Conservation (phyloP, 35 echinoderm and acorn worm genomes). For the Eucidaris tribuloides region DNA sequence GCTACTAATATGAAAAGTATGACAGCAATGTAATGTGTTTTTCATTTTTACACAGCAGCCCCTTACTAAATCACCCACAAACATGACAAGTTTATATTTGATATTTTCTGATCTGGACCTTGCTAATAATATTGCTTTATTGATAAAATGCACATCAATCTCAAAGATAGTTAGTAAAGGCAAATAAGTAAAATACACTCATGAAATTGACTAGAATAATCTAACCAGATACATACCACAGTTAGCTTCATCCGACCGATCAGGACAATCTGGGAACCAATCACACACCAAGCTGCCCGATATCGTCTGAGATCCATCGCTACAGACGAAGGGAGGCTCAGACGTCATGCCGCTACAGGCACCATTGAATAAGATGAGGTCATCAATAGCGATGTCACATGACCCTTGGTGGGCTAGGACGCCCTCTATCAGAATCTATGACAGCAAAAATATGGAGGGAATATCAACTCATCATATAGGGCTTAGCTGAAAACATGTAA, state of each 20-base stretch:
- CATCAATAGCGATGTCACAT: slow-evolving; percentile 24
- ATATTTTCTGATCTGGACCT: too few species aligned
- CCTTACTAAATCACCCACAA: too few species aligned
- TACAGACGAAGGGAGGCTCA: not conserved
- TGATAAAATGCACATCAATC: too few species aligned
- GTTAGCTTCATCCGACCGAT: not conserved
- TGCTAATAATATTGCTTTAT: too few species aligned
- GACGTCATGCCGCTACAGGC: not conserved
- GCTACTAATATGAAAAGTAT: too few species aligned
- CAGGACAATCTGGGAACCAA: not conserved
- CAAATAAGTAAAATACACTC: too few species aligned
- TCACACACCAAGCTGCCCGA: not conserved
- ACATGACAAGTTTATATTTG: too few species aligned
- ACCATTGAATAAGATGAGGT: not conserved
- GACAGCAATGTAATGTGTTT: too few species aligned
- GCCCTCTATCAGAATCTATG: slow-evolving; percentile 15
- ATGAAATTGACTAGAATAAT: too few species aligned
- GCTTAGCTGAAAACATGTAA: not conserved
- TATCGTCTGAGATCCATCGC: not conserved
- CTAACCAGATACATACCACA: slow-evolving; percentile 17
- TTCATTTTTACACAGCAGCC: too few species aligned
- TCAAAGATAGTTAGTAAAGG: too few species aligned
- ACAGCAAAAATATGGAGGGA: not conserved
- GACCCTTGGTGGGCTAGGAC: not conserved
- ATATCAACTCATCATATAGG: not conserved